These are phyloP conservation scores for Phocides pigmalion DNA, from an alignment of 1,140 invertebrate species.

Conservation along the genomic window DNA sequence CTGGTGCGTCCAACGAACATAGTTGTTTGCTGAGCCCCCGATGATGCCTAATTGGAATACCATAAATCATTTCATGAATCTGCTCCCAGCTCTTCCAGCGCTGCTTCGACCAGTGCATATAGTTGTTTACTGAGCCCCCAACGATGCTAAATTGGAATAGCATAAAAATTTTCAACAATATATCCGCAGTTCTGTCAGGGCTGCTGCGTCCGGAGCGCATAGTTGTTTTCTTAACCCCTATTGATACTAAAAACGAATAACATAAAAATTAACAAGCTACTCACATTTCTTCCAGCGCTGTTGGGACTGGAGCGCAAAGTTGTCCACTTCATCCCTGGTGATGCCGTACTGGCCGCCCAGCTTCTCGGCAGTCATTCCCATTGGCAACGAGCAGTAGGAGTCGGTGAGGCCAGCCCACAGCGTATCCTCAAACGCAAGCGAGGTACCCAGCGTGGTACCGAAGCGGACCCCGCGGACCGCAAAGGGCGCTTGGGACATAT, in stretches of 20 bases:
- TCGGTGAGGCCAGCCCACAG: slow-evolving; percentile 96
- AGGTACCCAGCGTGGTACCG: slow-evolving; percentile 93
- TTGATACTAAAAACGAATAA: too few species aligned
- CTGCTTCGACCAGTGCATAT: too few species aligned
- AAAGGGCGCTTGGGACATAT: slow-evolving; percentile 98
- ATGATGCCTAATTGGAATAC: too few species aligned
- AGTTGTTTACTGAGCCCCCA: too few species aligned
- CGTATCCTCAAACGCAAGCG: slow-evolving; percentile 94
- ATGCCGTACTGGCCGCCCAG: slow-evolving; percentile 96
- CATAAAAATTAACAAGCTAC: too few species aligned
- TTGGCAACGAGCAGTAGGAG: slow-evolving; percentile 94
- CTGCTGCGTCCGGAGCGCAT: too few species aligned
- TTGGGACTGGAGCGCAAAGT: slow-evolving; percentile 94
- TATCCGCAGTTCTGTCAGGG: slow-evolving; percentile 86
- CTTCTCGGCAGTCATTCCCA: slow-evolving; percentile 99
- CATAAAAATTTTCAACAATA: too few species aligned
- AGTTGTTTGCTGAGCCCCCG: too few species aligned
- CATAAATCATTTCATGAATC: too few species aligned
- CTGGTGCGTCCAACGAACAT: too few species aligned
- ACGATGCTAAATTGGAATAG: too few species aligned
- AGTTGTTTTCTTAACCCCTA: too few species aligned
- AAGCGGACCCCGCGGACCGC: slow-evolving; percentile 95
- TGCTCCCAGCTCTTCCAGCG: background rate
- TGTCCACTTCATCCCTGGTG: slow-evolving; percentile 93
- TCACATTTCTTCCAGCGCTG: slow-evolving; percentile 91